Percentiles rank a stretch among this genome's conserved stretches.
Evolutionary conservation across 2,888 invertebrate species (phyloP).

Genomic region (Mimumesa dahlbomi): DNA sequence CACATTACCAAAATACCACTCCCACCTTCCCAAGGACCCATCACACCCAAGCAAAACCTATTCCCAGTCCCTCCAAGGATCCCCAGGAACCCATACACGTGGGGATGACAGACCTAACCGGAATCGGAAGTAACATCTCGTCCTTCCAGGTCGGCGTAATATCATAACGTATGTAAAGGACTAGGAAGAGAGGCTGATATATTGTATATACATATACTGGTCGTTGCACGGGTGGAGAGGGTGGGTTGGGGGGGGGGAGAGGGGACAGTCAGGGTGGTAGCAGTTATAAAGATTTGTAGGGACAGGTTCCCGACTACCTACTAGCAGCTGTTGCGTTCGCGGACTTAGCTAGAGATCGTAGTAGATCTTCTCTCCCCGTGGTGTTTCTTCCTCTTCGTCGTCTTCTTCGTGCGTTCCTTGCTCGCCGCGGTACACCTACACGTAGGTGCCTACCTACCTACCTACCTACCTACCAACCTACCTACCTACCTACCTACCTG

Average conservation of each 20-base stretch:
- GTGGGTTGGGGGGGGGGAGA: background rate
- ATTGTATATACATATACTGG: conserved; percentile 15
- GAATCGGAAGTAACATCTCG: background rate
- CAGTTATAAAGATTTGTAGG: conserved; percentile 74
- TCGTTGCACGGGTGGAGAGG: conserved; percentile 22
- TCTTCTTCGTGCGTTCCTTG: conserved; percentile 22
- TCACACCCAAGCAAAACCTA: no score
- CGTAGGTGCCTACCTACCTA: conserved; percentile 39
- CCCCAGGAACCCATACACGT: no score
- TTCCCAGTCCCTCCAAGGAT: no score
- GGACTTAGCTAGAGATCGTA: conserved; percentile 46
- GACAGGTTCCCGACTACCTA: conserved; percentile 70
- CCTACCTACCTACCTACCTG: conserved; percentile 49
- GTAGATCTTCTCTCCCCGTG: conserved; percentile 61
- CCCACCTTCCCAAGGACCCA: no score
- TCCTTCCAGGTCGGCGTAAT: conserved; percentile 3
- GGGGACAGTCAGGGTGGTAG: conserved; percentile 47
- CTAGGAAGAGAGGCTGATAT: conserved; percentile 26
- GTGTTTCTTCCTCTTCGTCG: conserved; percentile 31
- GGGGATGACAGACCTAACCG: no score
- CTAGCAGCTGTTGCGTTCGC: conserved; percentile 60
- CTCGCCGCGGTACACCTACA: conserved; percentile 60
- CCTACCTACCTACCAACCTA: conserved; percentile 21
- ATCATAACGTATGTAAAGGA: conserved; percentile 30
- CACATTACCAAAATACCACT: no score